Percentiles rank a stretch among this genome's conserved stretches.
Conservation (phyloP, 1,140 invertebrate genomes). For the Achatina immaculata region DNA sequence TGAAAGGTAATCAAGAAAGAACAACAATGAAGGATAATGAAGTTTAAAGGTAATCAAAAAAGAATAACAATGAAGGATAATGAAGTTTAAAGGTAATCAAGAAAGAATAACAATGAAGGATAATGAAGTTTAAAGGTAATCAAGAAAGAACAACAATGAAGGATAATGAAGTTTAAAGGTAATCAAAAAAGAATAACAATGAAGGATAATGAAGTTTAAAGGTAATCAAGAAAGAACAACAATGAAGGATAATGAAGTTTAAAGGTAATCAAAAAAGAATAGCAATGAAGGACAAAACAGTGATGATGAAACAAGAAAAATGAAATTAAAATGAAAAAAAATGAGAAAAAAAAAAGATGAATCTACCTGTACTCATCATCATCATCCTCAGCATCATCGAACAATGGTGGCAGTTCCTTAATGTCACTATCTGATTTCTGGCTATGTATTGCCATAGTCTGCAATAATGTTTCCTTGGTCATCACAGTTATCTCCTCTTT, state of each 20-base stretch:
- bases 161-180: too few species aligned
- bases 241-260: not conserved
- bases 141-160: too few species aligned
- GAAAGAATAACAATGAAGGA: too few species aligned
- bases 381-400: not conserved
- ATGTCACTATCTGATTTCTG: not conserved
- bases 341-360: not conserved
- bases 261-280: too few species aligned
- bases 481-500: not conserved
- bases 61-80: too few species aligned
- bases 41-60: too few species aligned
- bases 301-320: not conserved
- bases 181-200: not conserved
- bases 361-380: not conserved
- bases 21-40: too few species aligned
- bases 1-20: too few species aligned
- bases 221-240: not conserved
- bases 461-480: not conserved
- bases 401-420: not conserved
- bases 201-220: not conserved
- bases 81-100: too few species aligned
- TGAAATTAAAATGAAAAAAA: not conserved
- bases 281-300: too few species aligned
- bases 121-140: too few species aligned
- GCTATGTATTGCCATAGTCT: not conserved